A percentile compares a stretch with the other conserved stretches of the same genome.
These are phyloP conservation scores for Sturnus vulgaris DNA, from an alignment of 2,113 vertebrate genomes.

Conservation along the genomic window DNA sequence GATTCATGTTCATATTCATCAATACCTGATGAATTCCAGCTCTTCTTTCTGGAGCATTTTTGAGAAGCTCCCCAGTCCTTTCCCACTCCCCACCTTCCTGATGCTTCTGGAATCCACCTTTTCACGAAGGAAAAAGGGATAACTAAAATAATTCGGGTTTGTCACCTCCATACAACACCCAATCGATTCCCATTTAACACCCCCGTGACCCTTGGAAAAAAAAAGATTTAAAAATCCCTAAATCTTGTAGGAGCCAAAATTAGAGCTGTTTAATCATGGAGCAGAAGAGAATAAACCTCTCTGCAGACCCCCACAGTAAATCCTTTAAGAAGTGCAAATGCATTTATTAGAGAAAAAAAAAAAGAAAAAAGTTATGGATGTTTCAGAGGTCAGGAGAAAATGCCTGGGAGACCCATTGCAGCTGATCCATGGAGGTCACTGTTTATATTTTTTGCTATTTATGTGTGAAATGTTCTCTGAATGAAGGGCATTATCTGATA, in stretches of 20 bases:
- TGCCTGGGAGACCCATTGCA: constrained; percentile 30
- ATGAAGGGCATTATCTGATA: constrained; percentile 50
- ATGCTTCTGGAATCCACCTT: background rate
- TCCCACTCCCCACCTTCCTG: too few species aligned
- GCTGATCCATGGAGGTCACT: constrained; percentile 21
- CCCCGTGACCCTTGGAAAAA: background rate
- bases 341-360: background rate
- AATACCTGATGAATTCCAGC: background rate
- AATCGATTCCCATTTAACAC: background rate
- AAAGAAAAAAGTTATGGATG: background rate
- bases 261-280: background rate
- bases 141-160: background rate
- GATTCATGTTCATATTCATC: background rate
- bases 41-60: background rate
- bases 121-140: background rate
- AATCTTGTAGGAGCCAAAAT: background rate
- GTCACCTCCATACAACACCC: background rate
- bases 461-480: constrained; percentile 51
- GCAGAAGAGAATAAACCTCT: background rate
- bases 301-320: background rate
- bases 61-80: background rate
- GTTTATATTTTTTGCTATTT: constrained; percentile 45
- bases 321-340: constrained; percentile 5
- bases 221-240: background rate
- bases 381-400: constrained; percentile 16